A percentile compares a stretch with the other conserved stretches of the same genome.
Evolutionary conservation across 2,113 vertebrate genomes (phyloP).

Genomic region (Orthonyx spaldingii): DNA sequence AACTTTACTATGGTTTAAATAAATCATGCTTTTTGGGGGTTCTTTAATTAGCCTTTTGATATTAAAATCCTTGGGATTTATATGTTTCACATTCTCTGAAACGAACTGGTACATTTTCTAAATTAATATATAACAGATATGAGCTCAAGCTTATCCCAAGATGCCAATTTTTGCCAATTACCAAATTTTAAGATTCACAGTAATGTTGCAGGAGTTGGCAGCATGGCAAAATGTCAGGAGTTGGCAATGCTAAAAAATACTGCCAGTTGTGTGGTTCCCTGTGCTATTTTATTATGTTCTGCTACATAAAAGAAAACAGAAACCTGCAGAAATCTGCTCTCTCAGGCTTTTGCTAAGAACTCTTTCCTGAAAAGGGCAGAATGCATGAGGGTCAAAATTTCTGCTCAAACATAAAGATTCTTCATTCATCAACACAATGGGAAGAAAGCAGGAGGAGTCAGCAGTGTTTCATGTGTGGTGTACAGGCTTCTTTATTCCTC

Average conservation of each 20-base stretch:
- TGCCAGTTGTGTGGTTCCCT: neutral
- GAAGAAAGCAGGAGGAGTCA: neutral
- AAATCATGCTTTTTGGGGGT: neutral
- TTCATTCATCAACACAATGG: neutral
- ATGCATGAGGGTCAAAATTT: neutral
- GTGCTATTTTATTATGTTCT: neutral
- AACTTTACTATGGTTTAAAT: neutral
- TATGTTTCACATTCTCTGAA: neutral
- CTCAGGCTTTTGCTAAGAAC: neutral
- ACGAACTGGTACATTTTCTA: neutral
- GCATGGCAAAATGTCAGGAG: neutral
- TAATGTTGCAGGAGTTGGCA: neutral
- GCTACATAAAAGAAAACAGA: neutral
- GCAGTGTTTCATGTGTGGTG: rapidly evolving
- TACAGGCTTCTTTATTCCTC: neutral
- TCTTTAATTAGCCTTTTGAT: neutral
- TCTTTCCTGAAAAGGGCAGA: neutral
- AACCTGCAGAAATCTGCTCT: neutral
- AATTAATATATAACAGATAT: neutral
- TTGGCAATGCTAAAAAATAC: neutral
- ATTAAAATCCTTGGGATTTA: neutral
- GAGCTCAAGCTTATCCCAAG: neutral
- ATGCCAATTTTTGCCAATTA: neutral
- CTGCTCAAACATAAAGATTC: neutral
- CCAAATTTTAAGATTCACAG: neutral